Evolutionary conservation across 2,797 vertebrate species (phyloP).

Genomic region (Uromys caudimaculatus): DNA sequence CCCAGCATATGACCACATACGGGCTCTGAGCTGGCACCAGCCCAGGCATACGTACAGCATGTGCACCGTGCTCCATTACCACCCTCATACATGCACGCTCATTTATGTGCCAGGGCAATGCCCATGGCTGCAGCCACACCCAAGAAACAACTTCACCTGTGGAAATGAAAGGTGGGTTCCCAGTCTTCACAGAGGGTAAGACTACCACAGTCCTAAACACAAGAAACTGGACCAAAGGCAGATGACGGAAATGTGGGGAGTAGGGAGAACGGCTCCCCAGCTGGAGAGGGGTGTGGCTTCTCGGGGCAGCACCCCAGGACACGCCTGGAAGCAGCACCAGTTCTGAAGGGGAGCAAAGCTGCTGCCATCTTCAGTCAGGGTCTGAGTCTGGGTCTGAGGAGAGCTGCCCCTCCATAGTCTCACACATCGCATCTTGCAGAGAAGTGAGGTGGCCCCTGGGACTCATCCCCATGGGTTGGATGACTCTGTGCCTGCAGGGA

Average conservation of each 20-base stretch:
- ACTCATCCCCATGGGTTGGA: conserved; percentile 95
- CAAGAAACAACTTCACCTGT: background rate
- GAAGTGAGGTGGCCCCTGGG: conserved; percentile 92
- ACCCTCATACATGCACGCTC: background rate
- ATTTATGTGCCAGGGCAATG: background rate
- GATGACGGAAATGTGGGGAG: background rate
- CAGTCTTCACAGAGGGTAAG: background rate
- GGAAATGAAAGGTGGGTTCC: background rate
- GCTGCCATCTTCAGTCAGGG: conserved; percentile 64
- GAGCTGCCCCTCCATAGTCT: conserved; percentile 84
- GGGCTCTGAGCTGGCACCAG: background rate
- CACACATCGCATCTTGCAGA: conserved; percentile 89
- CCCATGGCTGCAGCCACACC: background rate
- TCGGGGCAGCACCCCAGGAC: background rate
- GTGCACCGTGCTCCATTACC: background rate
- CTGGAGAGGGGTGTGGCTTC: conserved; percentile 35
- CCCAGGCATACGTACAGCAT: background rate
- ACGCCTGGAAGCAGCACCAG: conserved; percentile 79
- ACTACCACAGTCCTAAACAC: conserved; percentile 7
- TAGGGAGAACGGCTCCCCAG: conserved; percentile 45
- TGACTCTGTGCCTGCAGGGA: conserved; percentile 89
- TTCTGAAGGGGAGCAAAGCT: conserved; percentile 53
- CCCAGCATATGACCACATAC: background rate
- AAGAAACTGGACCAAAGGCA: conserved; percentile 53
- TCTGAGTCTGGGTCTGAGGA: conserved; percentile 69